Evolutionary conservation across 1,140 invertebrate genomes (phyloP).

Genomic region (Procambarus virginalis): DNA sequence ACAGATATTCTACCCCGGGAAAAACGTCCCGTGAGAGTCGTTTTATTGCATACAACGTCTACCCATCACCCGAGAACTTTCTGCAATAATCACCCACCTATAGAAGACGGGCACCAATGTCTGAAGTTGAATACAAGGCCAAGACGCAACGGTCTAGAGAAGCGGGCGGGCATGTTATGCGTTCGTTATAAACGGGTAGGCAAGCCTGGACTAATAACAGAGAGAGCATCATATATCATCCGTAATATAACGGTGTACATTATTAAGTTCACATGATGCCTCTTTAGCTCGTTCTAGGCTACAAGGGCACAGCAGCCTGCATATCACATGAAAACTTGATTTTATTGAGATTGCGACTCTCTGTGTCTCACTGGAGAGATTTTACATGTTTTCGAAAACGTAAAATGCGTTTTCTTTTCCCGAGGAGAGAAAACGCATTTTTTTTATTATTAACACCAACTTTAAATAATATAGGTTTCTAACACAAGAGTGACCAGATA

Average conservation of each 20-base stretch:
- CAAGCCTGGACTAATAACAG: background rate
- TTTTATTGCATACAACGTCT: background rate
- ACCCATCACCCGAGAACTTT: background rate
- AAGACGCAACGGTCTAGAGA: too few species aligned
- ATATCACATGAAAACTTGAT: background rate
- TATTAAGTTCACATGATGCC: constrained; percentile 1
- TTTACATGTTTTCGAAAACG: too few species aligned
- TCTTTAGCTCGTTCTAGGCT: background rate
- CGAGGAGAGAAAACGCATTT: too few species aligned
- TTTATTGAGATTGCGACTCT: background rate
- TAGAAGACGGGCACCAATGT: background rate
- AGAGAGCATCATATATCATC: background rate
- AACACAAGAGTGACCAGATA: too few species aligned
- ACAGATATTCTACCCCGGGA: background rate
- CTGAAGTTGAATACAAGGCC: background rate
- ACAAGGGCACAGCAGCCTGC: background rate
- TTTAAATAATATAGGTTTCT: too few species aligned
- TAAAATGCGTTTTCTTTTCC: too few species aligned
- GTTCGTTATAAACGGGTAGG: background rate
- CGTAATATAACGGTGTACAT: background rate
- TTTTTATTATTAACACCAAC: too few species aligned
- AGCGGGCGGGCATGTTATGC: background rate
- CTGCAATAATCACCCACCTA: background rate
- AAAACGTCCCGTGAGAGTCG: background rate
- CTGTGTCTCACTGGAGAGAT: background rate